Evolutionary conservation across 2,888 invertebrate genomes (phyloP), one percentile per base, ranked within the genome.

Genomic region (Mimumesa dahlbomi): DNA sequence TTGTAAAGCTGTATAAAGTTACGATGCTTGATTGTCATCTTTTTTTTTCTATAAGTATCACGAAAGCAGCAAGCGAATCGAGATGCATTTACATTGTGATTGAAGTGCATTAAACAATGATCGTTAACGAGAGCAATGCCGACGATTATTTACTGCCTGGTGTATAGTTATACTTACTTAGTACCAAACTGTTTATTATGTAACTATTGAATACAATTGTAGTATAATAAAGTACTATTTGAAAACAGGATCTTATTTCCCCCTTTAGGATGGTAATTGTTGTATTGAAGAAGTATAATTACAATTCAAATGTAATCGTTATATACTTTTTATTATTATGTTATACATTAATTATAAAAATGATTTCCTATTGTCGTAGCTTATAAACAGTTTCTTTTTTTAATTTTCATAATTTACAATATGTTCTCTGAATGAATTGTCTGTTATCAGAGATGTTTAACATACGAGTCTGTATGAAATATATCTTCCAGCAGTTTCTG

Each of bases 401-500:
- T 21, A 9, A 19, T 13, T 50, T 22, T n/a, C 11, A 21, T 36
- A 62, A 57, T 48, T 18, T 22, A 52, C 21, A 59, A n/a, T 21
- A 36, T 48, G 25, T 59, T 43, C 68, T 52, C 52, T n/a, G 21
- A 29, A 69, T 58, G 63, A 21, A 52, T 43, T 6, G 9, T 21
- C 9, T 43, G 31, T 31, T 19, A 36, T 18, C 31, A 43, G 45
- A 34, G 16, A 14, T 56, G 67, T 73, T 93, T 85, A 95, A 86
- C 97, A 97, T 59, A 98, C 98, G 85, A 98, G 92, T 88, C 99
- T 93, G 89, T 99, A 99, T 36, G 98, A 98, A 90, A 99, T 98
- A 89, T 99, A 99, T 87, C 98, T 93, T 43, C 99, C 99, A 25
- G 99, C 99, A 38, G 99, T 99, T 91, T 98, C 99, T 19, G 98